Evolutionary conservation across 2,888 invertebrate species (phyloP).

Genomic region (Asteroscopus sphinx): DNA sequence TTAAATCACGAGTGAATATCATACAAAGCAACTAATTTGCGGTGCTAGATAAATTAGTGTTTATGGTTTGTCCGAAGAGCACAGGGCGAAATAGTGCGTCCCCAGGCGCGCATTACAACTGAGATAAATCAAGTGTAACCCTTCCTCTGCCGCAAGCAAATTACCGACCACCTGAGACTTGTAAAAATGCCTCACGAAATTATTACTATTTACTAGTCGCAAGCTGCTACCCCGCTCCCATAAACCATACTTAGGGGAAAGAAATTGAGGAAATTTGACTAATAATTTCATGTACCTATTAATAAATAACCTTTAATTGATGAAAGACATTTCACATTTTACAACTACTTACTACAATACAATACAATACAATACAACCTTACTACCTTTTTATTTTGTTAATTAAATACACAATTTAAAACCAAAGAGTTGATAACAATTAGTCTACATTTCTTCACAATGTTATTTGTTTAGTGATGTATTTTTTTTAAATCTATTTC

Average conservation of each 20-base stretch:
- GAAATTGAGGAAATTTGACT: slow-evolving; percentile 28
- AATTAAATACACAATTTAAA: too few species aligned
- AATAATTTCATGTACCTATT: neutral
- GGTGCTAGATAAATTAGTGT: slow-evolving; percentile 77
- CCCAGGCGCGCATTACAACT: slow-evolving; percentile 79
- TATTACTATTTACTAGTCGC: slow-evolving; percentile 67
- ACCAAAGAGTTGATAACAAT: too few species aligned
- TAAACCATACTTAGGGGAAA: slow-evolving; percentile 59
- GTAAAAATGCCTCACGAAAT: slow-evolving; percentile 83
- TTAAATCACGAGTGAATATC: slow-evolving; percentile 61
- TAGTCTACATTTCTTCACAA: too few species aligned
- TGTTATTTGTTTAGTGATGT: too few species aligned
- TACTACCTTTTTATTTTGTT: too few species aligned
- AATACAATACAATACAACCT: too few species aligned
- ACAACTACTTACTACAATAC: too few species aligned
- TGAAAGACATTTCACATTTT: too few species aligned
- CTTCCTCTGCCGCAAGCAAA: slow-evolving; percentile 83
- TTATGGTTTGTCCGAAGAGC: slow-evolving; percentile 70
- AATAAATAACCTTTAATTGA: too few species aligned
- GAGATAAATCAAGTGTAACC: slow-evolving; percentile 87
- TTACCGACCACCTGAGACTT: slow-evolving; percentile 88
- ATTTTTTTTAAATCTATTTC: too few species aligned
- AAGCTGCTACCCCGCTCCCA: slow-evolving; percentile 49
- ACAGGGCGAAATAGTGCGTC: slow-evolving; percentile 79
- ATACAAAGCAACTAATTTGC: slow-evolving; percentile 66